Conservation (phyloP, 37 sponge, comb jelly and placozoan genomes). For the Spongilla lacustris region DNA sequence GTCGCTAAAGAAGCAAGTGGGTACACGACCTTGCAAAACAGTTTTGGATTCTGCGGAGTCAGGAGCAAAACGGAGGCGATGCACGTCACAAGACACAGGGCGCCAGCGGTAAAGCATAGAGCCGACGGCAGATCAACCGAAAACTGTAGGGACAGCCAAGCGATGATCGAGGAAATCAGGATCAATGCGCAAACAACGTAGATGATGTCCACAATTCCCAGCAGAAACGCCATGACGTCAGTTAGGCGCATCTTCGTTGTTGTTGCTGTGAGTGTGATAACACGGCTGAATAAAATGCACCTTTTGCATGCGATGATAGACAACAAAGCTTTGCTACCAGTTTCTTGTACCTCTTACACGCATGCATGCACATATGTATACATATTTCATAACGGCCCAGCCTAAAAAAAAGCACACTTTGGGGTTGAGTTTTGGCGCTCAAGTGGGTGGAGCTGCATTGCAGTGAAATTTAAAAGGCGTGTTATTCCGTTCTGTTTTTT, state of each 20-base stretch:
- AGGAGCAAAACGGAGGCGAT: slow-evolving; percentile 1
- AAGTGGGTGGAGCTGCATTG: too few species aligned
- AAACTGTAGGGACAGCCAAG: slow-evolving; percentile 42
- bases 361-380: too few species aligned
- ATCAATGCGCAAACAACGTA: slow-evolving; percentile 25
- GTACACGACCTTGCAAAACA: slow-evolving; percentile 1
- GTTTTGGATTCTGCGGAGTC: not conserved
- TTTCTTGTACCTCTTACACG: too few species aligned
- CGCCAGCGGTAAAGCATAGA: slow-evolving; percentile 17
- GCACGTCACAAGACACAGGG: slow-evolving; percentile 13
- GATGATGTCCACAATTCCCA: not conserved
- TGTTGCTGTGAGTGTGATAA: not conserved
- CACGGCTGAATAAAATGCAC: too few species aligned
- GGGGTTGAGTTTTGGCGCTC: too few species aligned
- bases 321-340: too few species aligned
- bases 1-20: not conserved
- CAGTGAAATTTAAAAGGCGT: too few species aligned
- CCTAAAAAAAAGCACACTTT: too few species aligned
- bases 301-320: too few species aligned
- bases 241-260: not conserved
- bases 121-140: slow-evolving; percentile 10
- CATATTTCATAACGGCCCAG: too few species aligned
- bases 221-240: not conserved
- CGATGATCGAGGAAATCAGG: slow-evolving; percentile 30
- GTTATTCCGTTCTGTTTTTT: too few species aligned